Percentiles rank a stretch among this genome's conserved stretches.
Evolutionary conservation across 2,888 invertebrate species (phyloP).

Genomic region (Cephus spinipes): DNA sequence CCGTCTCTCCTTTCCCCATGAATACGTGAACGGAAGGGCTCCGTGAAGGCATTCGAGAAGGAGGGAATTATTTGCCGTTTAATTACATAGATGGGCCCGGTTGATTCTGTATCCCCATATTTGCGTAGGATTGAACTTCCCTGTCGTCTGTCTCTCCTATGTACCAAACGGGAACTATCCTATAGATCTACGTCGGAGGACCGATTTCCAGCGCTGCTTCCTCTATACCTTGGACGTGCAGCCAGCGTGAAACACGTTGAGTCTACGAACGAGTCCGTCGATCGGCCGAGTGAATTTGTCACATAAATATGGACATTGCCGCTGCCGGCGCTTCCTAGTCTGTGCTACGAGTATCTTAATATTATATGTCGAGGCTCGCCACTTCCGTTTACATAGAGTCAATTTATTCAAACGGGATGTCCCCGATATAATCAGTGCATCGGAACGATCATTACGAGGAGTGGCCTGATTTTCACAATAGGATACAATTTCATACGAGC

Average conservation of each 20-base stretch:
- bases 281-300: conserved; percentile 13
- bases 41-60: background rate
- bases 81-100: conserved; percentile 22
- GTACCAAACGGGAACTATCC: background rate
- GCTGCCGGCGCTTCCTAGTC: background rate
- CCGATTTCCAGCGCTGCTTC: background rate
- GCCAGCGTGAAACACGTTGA: conserved; percentile 14
- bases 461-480: background rate
- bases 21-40: background rate
- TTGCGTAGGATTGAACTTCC: conserved; percentile 18
- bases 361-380: conserved; percentile 12
- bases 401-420: conserved; percentile 13
- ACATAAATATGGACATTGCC: conserved; percentile 18
- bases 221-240: background rate
- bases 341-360: conserved; percentile 5
- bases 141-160: conserved; percentile 6
- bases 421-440: conserved; percentile 7
- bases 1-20: background rate
- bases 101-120: conserved; percentile 20
- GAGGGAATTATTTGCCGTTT: conserved; percentile 22
- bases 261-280: background rate
- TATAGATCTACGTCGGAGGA: background rate
- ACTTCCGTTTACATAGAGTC: conserved; percentile 11
- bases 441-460: background rate
- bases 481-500: background rate